Evolutionary conservation across 2,888 invertebrate genomes (phyloP), one percentile per base, ranked within the genome.

Genomic region (Empis stercorea): DNA sequence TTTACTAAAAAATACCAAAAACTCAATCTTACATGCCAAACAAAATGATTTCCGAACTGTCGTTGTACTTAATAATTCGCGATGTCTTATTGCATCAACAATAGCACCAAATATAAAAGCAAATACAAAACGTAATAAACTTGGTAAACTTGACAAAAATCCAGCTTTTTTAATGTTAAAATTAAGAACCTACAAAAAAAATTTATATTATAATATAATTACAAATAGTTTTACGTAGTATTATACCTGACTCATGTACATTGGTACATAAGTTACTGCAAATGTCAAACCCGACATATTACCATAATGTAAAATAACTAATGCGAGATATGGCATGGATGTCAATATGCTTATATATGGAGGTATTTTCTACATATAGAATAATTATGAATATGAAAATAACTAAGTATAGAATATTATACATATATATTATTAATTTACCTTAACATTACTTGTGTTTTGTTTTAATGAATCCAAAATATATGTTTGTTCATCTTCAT

Each of bases 241-340:
- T 20, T 20, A 4, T 20, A 20, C 77, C 59, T 80, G 80, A 38
- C 82, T 80, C 58, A 86, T 73, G 60, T 81, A 86, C 56, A 81
- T 80, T 9, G 85, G 85, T 40, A 84, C 83, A 34, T 81, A 80
- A 1, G 83, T 85, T 67, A 85, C 76, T 44, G 84, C 74, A 60
- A 86, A 83, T 64, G 81, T 84, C 23, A 86, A 62, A 2, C 86
- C 81, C 79, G 84, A 86, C 48, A 84, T 68, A 59, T 83, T 86
- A 34, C 86, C 86, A 57, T 80, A 85, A 57, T 86, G 86, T 20
- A 83, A 69, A 2, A 80, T 56, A 11, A 74, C 56, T 58, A 86
- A 71, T 0, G 81, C 77, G 65, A 80, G 71, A 63, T 85, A 84
- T 14, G 84, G 84, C 42, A 82, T 52, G 1, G 84, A 85, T 2